Evolutionary conservation across 2,797 vertebrate genomes (phyloP).

Genomic region (Argyrosomus regius): DNA sequence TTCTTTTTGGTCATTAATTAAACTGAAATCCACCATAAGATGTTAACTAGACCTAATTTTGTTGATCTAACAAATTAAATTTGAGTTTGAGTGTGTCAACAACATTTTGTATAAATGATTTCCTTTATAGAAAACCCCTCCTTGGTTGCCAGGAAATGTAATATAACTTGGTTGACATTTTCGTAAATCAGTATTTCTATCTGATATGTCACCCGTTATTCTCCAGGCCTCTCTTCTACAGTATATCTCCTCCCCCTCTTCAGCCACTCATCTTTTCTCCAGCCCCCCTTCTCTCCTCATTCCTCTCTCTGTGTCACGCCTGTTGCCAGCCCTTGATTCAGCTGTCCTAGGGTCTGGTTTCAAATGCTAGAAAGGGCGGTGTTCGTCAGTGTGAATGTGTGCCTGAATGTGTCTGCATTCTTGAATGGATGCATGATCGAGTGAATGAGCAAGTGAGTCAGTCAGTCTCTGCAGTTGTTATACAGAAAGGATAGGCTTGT

Average conservation of each 20-base stretch:
- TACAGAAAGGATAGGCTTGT: constrained; percentile 10
- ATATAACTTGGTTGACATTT: not conserved
- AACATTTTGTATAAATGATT: not conserved
- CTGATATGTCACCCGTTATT: constrained; percentile 15
- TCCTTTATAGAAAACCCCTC: not conserved
- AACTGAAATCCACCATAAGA: not conserved
- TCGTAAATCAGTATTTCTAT: constrained; percentile 4
- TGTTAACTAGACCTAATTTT: not conserved
- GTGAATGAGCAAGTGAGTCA: constrained; percentile 17
- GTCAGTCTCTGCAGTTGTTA: constrained; percentile 27
- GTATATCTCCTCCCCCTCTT: constrained; percentile 18
- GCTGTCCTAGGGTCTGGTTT: constrained; percentile 81
- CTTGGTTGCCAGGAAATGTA: not conserved
- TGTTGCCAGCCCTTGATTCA: constrained; percentile 68
- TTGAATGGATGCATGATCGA: constrained; percentile 23
- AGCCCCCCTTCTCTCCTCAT: constrained; percentile 29
- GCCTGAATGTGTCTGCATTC: constrained; percentile 20
- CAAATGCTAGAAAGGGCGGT: constrained; percentile 59
- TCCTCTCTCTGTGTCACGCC: constrained; percentile 33
- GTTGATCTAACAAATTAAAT: not conserved
- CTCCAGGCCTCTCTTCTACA: constrained; percentile 19
- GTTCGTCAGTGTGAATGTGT: constrained; percentile 28
- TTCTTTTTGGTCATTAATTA: not conserved
- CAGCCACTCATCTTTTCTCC: constrained; percentile 25
- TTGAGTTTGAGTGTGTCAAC: not conserved